Percentiles rank a stretch among this genome's conserved stretches.
Conservation (phyloP, 1,140 invertebrate species). For the Marisa cornuarietis region DNA sequence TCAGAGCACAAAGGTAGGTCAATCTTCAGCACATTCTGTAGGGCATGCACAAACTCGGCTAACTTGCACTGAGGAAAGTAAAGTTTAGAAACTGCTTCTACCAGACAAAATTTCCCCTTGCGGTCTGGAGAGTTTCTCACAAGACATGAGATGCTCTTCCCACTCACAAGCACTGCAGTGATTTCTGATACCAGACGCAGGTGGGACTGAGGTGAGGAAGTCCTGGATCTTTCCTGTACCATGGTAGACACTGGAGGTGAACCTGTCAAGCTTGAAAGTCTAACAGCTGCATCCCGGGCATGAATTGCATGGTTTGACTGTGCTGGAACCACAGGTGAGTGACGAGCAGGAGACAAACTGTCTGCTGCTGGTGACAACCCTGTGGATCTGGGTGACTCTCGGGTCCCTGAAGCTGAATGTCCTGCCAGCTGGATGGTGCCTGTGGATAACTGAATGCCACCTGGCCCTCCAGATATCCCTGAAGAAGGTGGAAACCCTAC, state of each 20-base stretch:
- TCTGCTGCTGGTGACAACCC: constrained; percentile 1
- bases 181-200: constrained; percentile 32
- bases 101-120: constrained; percentile 52
- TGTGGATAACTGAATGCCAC: background rate
- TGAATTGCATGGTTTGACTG: background rate
- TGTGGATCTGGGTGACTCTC: background rate
- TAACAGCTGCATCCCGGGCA: background rate
- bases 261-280: background rate
- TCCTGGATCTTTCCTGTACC: background rate
- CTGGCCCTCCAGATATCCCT: background rate
- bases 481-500: constrained; percentile 25
- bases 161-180: constrained; percentile 51
- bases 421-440: background rate
- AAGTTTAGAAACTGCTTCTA: constrained; percentile 60
- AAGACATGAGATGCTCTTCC: constrained; percentile 61
- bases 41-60: constrained; percentile 56
- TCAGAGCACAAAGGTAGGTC: constrained; percentile 52
- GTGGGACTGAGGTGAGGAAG: constrained; percentile 11
- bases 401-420: background rate
- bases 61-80: constrained; percentile 59
- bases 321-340: background rate
- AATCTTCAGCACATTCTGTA: constrained; percentile 55
- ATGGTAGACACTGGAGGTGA: background rate
- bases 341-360: background rate
- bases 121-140: constrained; percentile 37